These are phyloP conservation scores for Melanotaenia maccullochi DNA, from an alignment of 2,797 vertebrate genomes.

Conservation along the genomic window DNA sequence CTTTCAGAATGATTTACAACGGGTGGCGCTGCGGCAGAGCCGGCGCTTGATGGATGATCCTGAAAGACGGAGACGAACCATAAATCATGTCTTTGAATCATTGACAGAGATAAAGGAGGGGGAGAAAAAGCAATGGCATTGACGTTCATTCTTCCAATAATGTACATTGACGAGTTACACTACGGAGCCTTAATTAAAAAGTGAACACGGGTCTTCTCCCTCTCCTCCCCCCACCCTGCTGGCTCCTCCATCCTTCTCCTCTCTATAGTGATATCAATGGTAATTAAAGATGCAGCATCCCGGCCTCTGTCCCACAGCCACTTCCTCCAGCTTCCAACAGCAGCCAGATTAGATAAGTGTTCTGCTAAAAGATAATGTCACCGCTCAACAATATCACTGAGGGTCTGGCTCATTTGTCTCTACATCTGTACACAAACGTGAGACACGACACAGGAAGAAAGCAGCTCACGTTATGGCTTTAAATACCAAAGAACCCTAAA, in stretches of 20 bases:
- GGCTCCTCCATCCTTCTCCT: slow-evolving; percentile 62
- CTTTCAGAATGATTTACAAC: slow-evolving; percentile 99
- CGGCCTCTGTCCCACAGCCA: slow-evolving; percentile 71
- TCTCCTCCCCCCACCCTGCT: slow-evolving; percentile 44
- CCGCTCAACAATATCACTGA: slow-evolving; percentile 74
- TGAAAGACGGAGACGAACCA: slow-evolving; percentile 99
- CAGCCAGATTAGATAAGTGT: slow-evolving; percentile 84
- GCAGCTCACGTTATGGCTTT: slow-evolving; percentile 17
- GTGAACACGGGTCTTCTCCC: slow-evolving; percentile 81
- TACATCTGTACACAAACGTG: slow-evolving; percentile 67
- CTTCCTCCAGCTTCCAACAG: slow-evolving; percentile 77
- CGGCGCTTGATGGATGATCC: slow-evolving; percentile 99
- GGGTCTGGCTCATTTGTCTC: slow-evolving; percentile 71
- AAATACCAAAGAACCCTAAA: background rate
- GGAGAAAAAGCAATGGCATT: slow-evolving; percentile 97
- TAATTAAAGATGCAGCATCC: slow-evolving; percentile 86
- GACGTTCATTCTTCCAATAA: slow-evolving; percentile 99
- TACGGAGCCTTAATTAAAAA: slow-evolving; percentile 99
- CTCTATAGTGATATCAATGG: slow-evolving; percentile 82
- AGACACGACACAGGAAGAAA: slow-evolving; percentile 6
- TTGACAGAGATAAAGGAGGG: slow-evolving; percentile 99
- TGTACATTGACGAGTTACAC: slow-evolving; percentile 99
- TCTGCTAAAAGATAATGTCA: slow-evolving; percentile 81
- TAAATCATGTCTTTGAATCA: slow-evolving; percentile 99
- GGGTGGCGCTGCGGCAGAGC: slow-evolving; percentile 96